phyloP scores from a whole-genome alignment of 2,113 vertebrate species.

The Ictidomys tridecemlineatus region DNA sequence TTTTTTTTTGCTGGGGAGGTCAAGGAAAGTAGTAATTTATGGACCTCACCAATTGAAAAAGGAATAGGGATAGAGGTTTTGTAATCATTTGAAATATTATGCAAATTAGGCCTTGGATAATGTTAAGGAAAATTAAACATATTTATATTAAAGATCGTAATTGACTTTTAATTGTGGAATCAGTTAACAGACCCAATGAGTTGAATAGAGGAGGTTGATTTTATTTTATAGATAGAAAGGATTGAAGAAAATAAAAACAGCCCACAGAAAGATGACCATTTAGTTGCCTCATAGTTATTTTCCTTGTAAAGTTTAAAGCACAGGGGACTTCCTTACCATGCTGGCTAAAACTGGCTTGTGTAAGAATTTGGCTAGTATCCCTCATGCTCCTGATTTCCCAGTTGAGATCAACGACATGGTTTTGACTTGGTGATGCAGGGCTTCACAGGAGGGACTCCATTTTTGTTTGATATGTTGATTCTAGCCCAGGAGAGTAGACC shows the following conservation, averaged over 20 bases:
- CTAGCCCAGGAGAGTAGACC: neutral
- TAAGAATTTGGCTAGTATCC: neutral
- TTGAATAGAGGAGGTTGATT: neutral
- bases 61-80: neutral
- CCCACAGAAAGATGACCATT: neutral
- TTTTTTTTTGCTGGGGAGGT: no score
- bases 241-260: neutral
- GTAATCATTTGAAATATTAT: neutral
- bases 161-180: neutral
- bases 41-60: neutral
- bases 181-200: neutral
- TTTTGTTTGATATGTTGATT: neutral
- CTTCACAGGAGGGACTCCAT: neutral
- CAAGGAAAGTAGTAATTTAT: neutral
- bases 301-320: neutral
- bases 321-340: neutral
- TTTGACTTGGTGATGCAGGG: neutral
- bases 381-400: neutral
- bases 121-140: neutral
- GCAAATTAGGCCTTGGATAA: neutral
- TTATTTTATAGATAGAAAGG: neutral
- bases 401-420: no score
- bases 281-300: neutral
- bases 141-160: neutral
- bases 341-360: fast-evolving